Percentiles rank a stretch among this genome's conserved stretches.
Conservation (phyloP, 2,113 vertebrate species). For the Pseudorhombus dupliciocellatus region DNA sequence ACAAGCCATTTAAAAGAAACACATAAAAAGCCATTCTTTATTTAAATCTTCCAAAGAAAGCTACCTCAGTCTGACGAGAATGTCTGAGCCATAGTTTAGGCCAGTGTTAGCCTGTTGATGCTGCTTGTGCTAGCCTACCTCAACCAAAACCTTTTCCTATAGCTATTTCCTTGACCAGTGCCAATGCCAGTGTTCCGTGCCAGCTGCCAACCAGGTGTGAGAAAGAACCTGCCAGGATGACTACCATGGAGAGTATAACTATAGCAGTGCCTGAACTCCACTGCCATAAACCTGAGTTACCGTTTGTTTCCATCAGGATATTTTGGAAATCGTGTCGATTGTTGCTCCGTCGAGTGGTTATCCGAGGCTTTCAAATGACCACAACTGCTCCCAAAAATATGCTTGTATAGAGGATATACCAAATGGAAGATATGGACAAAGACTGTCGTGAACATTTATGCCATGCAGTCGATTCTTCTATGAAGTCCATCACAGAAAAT, state of each 20-base stretch:
- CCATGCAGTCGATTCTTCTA: slow-evolving; percentile 16
- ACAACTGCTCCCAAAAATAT: slow-evolving; percentile 15
- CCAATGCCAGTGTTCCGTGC: slow-evolving; percentile 62
- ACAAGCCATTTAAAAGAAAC: slow-evolving; percentile 59
- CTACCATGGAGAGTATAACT: slow-evolving; percentile 59
- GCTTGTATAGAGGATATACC: slow-evolving; percentile 21
- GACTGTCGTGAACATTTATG: slow-evolving; percentile 18
- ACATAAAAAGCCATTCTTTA: slow-evolving; percentile 24
- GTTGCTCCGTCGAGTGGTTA: background rate
- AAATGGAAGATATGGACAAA: slow-evolving; percentile 50
- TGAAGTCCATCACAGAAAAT: slow-evolving; percentile 19
- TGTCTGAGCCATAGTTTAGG: slow-evolving; percentile 61
- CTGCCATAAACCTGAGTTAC: background rate
- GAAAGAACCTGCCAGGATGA: slow-evolving; percentile 58
- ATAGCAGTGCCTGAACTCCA: slow-evolving; percentile 25
- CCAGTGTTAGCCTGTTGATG: slow-evolving; percentile 50
- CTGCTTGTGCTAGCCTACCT: slow-evolving; percentile 69
- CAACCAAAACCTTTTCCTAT: slow-evolving; percentile 44
- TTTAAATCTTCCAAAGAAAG: slow-evolving; percentile 74
- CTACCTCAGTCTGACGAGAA: slow-evolving; percentile 76
- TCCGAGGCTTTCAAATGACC: background rate
- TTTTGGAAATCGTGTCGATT: background rate
- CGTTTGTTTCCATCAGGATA: background rate
- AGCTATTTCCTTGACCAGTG: slow-evolving; percentile 47
- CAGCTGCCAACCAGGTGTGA: slow-evolving; percentile 45